Evolutionary conservation across 2,888 invertebrate species (phyloP).

Genomic region (Exocentrus adspersus): DNA sequence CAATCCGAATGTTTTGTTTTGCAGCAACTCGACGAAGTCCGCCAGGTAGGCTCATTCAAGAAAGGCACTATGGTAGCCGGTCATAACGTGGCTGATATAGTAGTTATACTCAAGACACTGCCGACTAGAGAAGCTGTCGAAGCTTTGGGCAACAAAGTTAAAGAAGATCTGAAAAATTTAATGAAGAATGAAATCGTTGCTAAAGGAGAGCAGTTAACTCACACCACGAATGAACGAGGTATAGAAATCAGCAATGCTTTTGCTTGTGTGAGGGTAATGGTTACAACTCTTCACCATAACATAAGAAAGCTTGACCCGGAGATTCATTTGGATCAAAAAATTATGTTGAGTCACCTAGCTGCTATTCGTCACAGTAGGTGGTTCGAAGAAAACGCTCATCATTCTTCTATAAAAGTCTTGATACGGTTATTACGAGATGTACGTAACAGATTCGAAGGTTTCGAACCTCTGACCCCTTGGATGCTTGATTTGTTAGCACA

Average conservation of each 20-base stretch:
- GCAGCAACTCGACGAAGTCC: conserved; percentile 91
- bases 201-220: conserved; percentile 69
- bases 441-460: conserved; percentile 87
- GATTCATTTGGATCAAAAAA: conserved; percentile 77
- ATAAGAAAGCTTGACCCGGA: conserved; percentile 92
- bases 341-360: conserved; percentile 89
- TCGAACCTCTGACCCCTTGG: conserved; percentile 94
- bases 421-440: conserved; percentile 95
- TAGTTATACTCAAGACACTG: conserved; percentile 94
- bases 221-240: conserved; percentile 77
- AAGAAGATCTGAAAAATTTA: conserved; percentile 84
- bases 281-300: conserved; percentile 95
- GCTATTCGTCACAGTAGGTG: conserved; percentile 96
- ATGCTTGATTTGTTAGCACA: conserved; percentile 96
- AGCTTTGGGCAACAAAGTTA: conserved; percentile 87
- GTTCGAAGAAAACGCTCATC: conserved; percentile 98
- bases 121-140: conserved; percentile 97
- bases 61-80: conserved; percentile 98
- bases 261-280: conserved; percentile 88
- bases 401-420: conserved; percentile 92
- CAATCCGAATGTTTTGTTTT: conserved; percentile 43
- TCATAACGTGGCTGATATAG: conserved; percentile 95
- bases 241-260: conserved; percentile 88
- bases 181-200: conserved; percentile 72
- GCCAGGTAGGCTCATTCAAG: conserved; percentile 97